phyloP scores from a whole-genome alignment of 2,797 vertebrate genomes.

The Myripristis jacobus region DNA sequence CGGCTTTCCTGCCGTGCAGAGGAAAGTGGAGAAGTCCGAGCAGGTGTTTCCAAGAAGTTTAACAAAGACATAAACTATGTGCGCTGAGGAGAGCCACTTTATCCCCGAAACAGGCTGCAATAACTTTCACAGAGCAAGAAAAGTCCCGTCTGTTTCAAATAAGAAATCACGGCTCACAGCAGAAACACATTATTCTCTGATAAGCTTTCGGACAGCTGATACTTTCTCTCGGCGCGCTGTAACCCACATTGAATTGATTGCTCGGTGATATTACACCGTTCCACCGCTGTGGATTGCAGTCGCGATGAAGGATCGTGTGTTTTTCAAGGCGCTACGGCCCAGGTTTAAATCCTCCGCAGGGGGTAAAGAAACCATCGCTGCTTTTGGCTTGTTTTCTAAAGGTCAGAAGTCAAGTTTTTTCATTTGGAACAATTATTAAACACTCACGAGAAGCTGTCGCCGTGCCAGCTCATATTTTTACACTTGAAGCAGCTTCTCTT shows the following conservation, averaged over 20 bases:
- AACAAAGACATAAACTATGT: constrained; percentile 74
- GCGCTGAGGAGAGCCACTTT: constrained; percentile 41
- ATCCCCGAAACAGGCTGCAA: constrained; percentile 47
- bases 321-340: constrained; percentile 3
- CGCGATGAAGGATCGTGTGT: constrained; percentile 7
- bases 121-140: constrained; percentile 45
- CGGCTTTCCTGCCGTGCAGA: constrained; percentile 66
- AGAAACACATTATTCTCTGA: constrained; percentile 26
- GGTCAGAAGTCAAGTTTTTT: neutral
- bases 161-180: constrained; percentile 18
- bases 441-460: neutral
- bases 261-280: constrained; percentile 7
- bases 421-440: neutral
- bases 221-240: constrained; percentile 13
- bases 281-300: constrained; percentile 16
- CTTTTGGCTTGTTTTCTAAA: constrained; percentile 16
- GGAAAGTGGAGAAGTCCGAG: constrained; percentile 67
- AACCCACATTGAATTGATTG: constrained; percentile 20
- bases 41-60: constrained; percentile 81
- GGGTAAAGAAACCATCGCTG: neutral
- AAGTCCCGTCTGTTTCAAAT: constrained; percentile 51
- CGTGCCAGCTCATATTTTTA: neutral
- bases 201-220: constrained; percentile 41
- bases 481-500: neutral
- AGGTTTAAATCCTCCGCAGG: constrained; percentile 14